Conservation (phyloP, 2,113 vertebrate species). For the Petrocephalus microphthalmus region DNA sequence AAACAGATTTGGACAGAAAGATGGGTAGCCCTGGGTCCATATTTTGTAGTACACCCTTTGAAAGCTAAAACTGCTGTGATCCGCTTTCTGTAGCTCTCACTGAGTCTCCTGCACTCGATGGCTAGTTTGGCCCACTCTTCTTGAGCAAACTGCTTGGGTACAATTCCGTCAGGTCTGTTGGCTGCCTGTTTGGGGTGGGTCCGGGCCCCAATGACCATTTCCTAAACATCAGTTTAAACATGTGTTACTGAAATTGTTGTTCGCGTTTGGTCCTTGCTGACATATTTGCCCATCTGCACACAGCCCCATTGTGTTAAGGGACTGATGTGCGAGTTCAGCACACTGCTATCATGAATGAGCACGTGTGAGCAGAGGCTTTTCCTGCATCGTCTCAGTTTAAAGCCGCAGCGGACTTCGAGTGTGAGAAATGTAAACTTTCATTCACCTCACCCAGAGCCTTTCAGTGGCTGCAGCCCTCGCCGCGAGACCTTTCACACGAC, state of each 20-base stretch:
- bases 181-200: not conserved
- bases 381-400: not conserved
- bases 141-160: not conserved
- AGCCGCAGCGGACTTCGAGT: not conserved
- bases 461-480: not conserved
- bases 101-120: not conserved
- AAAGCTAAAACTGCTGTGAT: not conserved
- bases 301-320: not conserved
- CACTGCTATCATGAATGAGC: not conserved
- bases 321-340: not conserved
- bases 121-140: not conserved
- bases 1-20: too few relatives aligned
- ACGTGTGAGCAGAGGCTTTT: not conserved
- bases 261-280: not conserved
- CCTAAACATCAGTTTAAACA: not conserved
- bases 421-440: not conserved
- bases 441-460: not conserved
- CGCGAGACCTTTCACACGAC: not conserved
- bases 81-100: not conserved
- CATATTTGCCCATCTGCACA: not conserved
- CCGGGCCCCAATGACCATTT: not conserved
- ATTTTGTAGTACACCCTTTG: not conserved
- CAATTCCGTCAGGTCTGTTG: not conserved
- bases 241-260: not conserved
- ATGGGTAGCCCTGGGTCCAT: not conserved